A percentile compares a stretch with the other conserved stretches of the same genome.
phyloP scores from a whole-genome alignment of 1,140 invertebrate species.

The Drosophila auraria region DNA sequence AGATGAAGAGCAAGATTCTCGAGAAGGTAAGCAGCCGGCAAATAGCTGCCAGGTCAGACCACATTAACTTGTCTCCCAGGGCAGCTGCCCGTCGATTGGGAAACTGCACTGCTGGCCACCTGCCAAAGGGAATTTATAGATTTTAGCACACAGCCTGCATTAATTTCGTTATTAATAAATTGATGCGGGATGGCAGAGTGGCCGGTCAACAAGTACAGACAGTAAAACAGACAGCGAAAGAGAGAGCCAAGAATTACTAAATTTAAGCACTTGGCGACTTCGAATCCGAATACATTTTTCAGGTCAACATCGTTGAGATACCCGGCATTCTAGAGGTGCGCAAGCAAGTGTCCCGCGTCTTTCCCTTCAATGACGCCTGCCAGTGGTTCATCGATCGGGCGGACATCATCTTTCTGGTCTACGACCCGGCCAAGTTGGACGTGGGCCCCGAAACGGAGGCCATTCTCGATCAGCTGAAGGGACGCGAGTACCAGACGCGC shows the following conservation, averaged over 20 bases:
- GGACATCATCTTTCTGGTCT: constrained; percentile 97
- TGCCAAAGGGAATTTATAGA: constrained; percentile 71
- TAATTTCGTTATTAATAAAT: constrained; percentile 80
- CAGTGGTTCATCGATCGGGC: constrained; percentile 98
- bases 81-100: constrained; percentile 71
- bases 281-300: constrained; percentile 58
- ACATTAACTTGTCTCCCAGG: constrained; percentile 73
- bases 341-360: constrained; percentile 96
- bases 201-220: constrained; percentile 3
- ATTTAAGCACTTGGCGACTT: constrained; percentile 49
- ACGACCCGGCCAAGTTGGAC: constrained; percentile 97
- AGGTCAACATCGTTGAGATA: constrained; percentile 98
- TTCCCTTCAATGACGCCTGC: constrained; percentile 97
- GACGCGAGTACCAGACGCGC: constrained; percentile 95
- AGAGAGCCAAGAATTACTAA: constrained; percentile 64
- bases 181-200: constrained; percentile 39
- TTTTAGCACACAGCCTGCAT: constrained; percentile 57
- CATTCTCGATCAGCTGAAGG: constrained; percentile 96
- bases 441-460: constrained; percentile 97
- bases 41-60: constrained; percentile 22
- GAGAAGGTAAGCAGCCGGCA: constrained; percentile 90
- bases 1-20: constrained; percentile 92
- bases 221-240: constrained; percentile 34
- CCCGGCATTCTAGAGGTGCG: constrained; percentile 97
- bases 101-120: constrained; percentile 64